Conservation (phyloP, 2,797 vertebrate species). For the Allobates femoralis region DNA sequence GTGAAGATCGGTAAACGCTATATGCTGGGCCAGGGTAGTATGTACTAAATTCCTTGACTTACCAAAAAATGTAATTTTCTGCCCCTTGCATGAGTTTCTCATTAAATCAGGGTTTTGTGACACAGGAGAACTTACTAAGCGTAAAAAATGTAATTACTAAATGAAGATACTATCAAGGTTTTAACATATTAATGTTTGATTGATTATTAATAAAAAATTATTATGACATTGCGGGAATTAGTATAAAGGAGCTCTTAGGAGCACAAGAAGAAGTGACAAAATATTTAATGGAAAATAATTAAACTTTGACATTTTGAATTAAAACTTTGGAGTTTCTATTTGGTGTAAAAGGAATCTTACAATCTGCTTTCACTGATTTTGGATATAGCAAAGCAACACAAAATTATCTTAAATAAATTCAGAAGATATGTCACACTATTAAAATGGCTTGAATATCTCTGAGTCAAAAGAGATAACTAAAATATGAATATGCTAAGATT, state of each 20-base stretch:
- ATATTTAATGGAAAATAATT: slow-evolving; percentile 31
- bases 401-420: too few relatives aligned
- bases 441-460: too few relatives aligned
- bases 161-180: not conserved
- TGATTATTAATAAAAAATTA: slow-evolving; percentile 32
- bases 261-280: not conserved
- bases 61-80: not conserved
- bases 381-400: too few relatives aligned
- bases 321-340: not conserved
- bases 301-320: slow-evolving; percentile 29
- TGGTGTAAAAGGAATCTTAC: slow-evolving; percentile 2
- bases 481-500: too few relatives aligned
- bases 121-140: not conserved
- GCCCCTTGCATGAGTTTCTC: not conserved
- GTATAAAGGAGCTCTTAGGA: not conserved
- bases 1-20: too few relatives aligned
- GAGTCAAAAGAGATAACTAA: not conserved
- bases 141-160: not conserved
- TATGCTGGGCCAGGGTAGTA: too few relatives aligned
- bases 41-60: too few relatives aligned
- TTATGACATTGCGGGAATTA: slow-evolving; percentile 12
- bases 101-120: not conserved
- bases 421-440: too few relatives aligned
- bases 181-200: not conserved
- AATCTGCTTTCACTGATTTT: slow-evolving; percentile 3